These are phyloP conservation scores for Cavia aperea DNA, from an alignment of 2,113 vertebrate genomes.

Conservation along the genomic window DNA sequence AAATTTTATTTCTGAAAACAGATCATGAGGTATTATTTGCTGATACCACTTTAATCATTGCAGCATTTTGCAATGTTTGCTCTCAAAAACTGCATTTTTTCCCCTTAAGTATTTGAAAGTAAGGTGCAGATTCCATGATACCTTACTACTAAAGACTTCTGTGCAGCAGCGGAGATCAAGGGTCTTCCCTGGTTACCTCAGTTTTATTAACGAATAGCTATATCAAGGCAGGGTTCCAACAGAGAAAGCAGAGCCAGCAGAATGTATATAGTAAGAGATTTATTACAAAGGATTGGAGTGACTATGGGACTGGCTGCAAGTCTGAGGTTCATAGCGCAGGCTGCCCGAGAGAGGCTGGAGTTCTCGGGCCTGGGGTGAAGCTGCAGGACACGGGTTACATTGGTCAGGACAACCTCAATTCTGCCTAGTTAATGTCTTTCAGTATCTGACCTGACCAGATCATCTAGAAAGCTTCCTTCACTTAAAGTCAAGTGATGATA, in stretches of 20 bases:
- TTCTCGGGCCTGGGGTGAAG: background rate
- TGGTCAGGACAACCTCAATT: background rate
- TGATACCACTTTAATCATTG: background rate
- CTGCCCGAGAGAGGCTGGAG: background rate
- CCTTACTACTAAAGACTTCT: background rate
- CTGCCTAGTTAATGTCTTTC: background rate
- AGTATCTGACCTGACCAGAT: background rate
- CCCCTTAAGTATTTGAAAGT: background rate
- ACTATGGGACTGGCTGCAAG: background rate
- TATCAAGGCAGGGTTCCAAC: background rate
- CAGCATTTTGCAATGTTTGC: background rate
- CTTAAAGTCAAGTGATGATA: background rate
- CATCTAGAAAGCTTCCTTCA: background rate
- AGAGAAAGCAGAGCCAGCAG: background rate
- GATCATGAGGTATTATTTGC: background rate
- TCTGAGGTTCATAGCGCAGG: background rate
- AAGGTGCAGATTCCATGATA: background rate
- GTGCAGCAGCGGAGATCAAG: background rate
- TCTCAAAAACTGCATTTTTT: background rate
- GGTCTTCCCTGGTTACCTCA: background rate
- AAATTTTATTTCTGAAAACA: background rate
- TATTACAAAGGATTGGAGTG: background rate
- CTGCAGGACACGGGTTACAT: background rate
- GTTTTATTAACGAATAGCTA: background rate
- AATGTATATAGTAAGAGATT: background rate